phyloP scores from a whole-genome alignment of 2,888 invertebrate species.

The Monopis laevigella region DNA sequence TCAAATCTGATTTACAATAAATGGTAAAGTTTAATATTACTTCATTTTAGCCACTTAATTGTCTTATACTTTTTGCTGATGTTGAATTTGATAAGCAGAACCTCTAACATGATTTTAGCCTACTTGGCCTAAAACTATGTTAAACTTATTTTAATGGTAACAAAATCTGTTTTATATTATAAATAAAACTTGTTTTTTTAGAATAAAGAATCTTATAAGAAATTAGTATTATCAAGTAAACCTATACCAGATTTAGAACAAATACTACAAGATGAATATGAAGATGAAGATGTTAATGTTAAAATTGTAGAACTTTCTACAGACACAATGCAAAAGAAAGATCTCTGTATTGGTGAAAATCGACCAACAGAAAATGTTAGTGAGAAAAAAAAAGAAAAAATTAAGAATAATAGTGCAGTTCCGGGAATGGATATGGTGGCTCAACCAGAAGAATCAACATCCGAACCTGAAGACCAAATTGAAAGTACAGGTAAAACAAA shows the following conservation, averaged over 20 bases:
- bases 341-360: constrained; percentile 79
- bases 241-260: constrained; percentile 77
- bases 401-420: constrained; percentile 26
- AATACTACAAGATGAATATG: constrained; percentile 74
- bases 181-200: constrained; percentile 27
- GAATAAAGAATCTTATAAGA: constrained; percentile 77
- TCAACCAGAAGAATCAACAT: constrained; percentile 32
- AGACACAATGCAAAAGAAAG: constrained; percentile 73
- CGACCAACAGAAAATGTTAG: constrained; percentile 40
- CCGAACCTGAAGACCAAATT: constrained; percentile 33
- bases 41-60: no score
- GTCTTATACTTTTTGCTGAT: no score
- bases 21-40: no score
- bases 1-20: no score
- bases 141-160: no score
- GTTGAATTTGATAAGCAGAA: no score
- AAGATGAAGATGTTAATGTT: constrained; percentile 80
- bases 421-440: constrained; percentile 48
- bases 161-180: no score
- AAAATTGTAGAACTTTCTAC: constrained; percentile 80
- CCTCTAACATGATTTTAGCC: no score
- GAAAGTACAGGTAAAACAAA: constrained; percentile 53
- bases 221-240: constrained; percentile 75
- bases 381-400: constrained; percentile 24
- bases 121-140: no score